A percentile compares a stretch with the other conserved stretches of the same genome.
Conservation (phyloP, 2,113 vertebrate species). For the Silurus asotus region DNA sequence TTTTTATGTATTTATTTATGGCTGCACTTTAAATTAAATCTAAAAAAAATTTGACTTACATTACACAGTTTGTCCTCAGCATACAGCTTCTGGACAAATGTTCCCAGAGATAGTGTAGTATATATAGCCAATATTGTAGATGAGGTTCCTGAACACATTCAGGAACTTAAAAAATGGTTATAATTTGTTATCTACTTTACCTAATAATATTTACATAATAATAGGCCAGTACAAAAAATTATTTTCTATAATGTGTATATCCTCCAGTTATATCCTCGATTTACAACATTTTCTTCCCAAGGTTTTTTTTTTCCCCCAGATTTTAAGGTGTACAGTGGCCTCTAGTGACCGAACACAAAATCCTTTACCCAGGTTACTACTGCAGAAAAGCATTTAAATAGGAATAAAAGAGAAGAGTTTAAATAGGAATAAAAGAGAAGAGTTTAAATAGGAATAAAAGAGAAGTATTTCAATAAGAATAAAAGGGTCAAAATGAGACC, state of each 20-base stretch:
- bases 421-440: too few relatives aligned
- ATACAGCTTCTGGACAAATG: background rate
- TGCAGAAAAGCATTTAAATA: background rate
- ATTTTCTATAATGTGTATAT: background rate
- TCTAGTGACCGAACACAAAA: constrained; percentile 10
- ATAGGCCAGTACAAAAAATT: background rate
- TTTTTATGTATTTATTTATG: too few relatives aligned
- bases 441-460: background rate
- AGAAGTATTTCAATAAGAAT: background rate
- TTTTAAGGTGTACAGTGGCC: constrained; percentile 1
- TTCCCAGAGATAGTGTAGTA: background rate
- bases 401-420: too few relatives aligned
- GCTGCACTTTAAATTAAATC: too few relatives aligned
- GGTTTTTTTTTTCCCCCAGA: too few relatives aligned
- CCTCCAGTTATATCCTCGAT: background rate
- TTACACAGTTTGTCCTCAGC: background rate
- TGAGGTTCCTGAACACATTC: background rate
- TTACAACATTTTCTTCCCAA: background rate
- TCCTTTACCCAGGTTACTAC: background rate
- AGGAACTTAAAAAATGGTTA: background rate
- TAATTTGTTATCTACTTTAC: background rate
- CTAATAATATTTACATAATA: background rate
- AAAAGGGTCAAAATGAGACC: background rate
- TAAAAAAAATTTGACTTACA: too few relatives aligned
- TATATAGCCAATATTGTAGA: background rate